Conservation (phyloP, 2,888 invertebrate species). For the Lasioglossum oenotherae region DNA sequence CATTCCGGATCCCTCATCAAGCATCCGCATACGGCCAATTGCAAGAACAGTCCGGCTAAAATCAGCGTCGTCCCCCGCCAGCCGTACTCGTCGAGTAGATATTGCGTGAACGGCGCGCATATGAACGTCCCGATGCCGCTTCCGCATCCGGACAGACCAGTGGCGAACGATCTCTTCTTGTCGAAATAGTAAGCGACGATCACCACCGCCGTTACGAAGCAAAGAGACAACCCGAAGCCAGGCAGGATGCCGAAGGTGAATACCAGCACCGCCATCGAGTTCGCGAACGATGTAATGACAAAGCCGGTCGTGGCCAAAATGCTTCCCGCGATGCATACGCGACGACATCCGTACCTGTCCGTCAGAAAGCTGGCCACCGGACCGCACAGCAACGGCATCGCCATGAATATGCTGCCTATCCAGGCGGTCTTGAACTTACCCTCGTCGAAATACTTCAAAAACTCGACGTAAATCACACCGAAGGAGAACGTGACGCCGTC, state of each 20-base stretch:
- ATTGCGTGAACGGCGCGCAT: conserved; percentile 92
- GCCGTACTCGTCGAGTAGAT: conserved; percentile 90
- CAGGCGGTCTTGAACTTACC: conserved; percentile 95
- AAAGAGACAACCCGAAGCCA: conserved; percentile 93
- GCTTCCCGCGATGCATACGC: conserved; percentile 92
- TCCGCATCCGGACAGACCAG: conserved; percentile 94
- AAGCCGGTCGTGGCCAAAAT: conserved; percentile 91
- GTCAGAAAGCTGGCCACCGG: conserved; percentile 94
- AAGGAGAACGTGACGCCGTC: conserved; percentile 97
- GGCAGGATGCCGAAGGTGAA: conserved; percentile 93
- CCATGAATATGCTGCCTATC: conserved; percentile 96
- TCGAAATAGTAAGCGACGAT: conserved; percentile 96
- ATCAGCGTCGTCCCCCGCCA: conserved; percentile 94
- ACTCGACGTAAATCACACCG: conserved; percentile 94
- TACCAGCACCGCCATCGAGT: conserved; percentile 91
- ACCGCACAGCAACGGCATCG: conserved; percentile 94
- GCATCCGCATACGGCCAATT: conserved; percentile 92
- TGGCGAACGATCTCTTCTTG: conserved; percentile 92
- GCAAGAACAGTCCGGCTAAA: conserved; percentile 91
- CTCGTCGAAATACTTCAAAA: conserved; percentile 93
- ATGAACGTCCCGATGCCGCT: conserved; percentile 95
- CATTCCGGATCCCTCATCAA: conserved; percentile 92
- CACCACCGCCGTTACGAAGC: conserved; percentile 96
- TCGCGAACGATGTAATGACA: conserved; percentile 90
- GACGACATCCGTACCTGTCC: conserved; percentile 93